These are phyloP conservation scores for Diglossa cyanea DNA, from an alignment of 2,797 vertebrate genomes.

Conservation along the genomic window DNA sequence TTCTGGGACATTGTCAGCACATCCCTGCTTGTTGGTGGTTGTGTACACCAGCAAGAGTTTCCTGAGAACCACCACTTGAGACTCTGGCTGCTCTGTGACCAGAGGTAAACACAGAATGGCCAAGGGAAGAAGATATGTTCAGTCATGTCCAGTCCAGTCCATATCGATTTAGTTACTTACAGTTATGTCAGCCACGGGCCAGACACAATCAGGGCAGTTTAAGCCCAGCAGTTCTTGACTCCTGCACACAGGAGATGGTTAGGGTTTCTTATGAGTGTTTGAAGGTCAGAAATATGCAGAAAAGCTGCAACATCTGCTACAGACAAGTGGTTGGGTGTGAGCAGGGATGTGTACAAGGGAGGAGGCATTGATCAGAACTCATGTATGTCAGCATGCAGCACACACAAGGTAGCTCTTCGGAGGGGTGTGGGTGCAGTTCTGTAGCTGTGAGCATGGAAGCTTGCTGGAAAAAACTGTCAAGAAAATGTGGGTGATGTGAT, in stretches of 20 bases:
- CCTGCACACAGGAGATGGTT: neutral
- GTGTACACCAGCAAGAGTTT: neutral
- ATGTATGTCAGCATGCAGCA: fast-evolving
- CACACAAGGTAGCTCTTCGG: fast-evolving
- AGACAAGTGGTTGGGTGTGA: neutral
- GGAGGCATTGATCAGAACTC: neutral
- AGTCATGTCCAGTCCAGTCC: neutral
- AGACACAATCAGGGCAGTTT: neutral
- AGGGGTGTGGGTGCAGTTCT: neutral
- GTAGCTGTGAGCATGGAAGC: neutral
- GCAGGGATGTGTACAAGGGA: neutral
- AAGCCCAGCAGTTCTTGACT: neutral
- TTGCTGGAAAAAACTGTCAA: neutral
- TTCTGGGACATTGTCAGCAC: neutral
- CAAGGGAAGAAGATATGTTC: neutral
- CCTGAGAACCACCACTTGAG: neutral
- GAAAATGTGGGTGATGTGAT: neutral
- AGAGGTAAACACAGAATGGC: neutral
- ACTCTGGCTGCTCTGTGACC: neutral
- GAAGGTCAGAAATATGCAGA: neutral
- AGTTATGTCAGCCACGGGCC: neutral
- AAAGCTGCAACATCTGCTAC: neutral
- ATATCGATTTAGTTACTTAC: neutral
- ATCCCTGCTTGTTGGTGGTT: neutral
- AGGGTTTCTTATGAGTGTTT: neutral